These are phyloP conservation scores for Antheraea yamamai DNA, from an alignment of 2,888 invertebrate species.

Conservation along the genomic window DNA sequence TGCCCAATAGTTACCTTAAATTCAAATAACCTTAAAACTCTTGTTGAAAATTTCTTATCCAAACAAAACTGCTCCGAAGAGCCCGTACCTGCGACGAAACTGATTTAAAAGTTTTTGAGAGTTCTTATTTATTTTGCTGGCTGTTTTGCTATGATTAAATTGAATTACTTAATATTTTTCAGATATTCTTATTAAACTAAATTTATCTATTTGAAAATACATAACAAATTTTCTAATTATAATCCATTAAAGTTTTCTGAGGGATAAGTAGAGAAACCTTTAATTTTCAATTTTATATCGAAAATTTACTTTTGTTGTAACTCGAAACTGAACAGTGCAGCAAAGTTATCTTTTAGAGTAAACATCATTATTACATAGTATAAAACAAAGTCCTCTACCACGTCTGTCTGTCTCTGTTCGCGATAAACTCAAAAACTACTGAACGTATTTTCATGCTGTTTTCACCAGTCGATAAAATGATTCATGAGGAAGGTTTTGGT, in stretches of 20 bases:
- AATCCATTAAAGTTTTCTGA: neutral
- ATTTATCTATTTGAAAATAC: neutral
- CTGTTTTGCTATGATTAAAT: neutral
- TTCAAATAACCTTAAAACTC: constrained; percentile 54
- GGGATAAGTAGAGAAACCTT: neutral
- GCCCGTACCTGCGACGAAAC: constrained; percentile 53
- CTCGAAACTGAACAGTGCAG: neutral
- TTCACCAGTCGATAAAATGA: too few relatives aligned
- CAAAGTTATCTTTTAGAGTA: neutral
- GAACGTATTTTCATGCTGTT: too few relatives aligned
- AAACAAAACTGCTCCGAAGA: constrained; percentile 47
- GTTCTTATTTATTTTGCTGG: constrained; percentile 46
- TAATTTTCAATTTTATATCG: neutral
- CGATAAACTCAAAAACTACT: too few relatives aligned
- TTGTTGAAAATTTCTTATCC: constrained; percentile 62
- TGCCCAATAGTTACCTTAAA: constrained; percentile 36
- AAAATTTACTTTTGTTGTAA: neutral
- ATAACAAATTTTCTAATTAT: neutral
- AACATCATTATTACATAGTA: too few relatives aligned
- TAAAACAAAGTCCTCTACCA: too few relatives aligned
- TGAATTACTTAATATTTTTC: neutral
- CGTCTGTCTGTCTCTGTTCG: too few relatives aligned
- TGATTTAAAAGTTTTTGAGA: constrained; percentile 55
- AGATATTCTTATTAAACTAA: neutral
- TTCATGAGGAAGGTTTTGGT: too few relatives aligned